A percentile compares a stretch with the other conserved stretches of the same genome.
These are phyloP conservation scores for Sparus aurata DNA, from an alignment of 2,797 vertebrate species.

Conservation along the genomic window DNA sequence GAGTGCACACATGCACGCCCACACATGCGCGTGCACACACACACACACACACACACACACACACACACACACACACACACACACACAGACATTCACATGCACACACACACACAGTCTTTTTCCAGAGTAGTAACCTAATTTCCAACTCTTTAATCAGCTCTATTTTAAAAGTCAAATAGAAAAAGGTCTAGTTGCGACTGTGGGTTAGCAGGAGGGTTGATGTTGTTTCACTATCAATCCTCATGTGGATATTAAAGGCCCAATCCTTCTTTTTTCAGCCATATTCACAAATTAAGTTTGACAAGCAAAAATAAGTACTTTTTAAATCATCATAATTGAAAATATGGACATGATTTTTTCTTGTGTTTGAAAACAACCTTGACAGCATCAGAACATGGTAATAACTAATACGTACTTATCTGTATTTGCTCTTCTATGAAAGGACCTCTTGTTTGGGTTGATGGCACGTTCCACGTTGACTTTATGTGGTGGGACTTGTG, in stretches of 20 bases:
- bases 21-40: not conserved
- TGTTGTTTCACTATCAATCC: slow-evolving; percentile 7
- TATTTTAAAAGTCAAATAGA: slow-evolving; percentile 23
- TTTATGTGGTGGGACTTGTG: not conserved
- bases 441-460: not conserved
- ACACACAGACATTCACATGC: not conserved
- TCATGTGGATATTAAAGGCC: not conserved
- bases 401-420: not conserved
- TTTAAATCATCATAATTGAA: not conserved
- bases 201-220: not conserved
- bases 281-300: not conserved
- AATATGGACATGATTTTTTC: not conserved
- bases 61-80: not conserved
- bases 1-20: slow-evolving; percentile 30
- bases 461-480: not conserved
- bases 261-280: not conserved
- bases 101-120: slow-evolving; percentile 22
- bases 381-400: not conserved
- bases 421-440: not conserved
- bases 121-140: slow-evolving; percentile 52
- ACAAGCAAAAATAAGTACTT: not conserved
- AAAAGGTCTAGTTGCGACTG: not conserved
- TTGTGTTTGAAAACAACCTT: not conserved
- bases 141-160: slow-evolving; percentile 26
- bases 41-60: not conserved